Evolutionary conservation across 2,113 vertebrate genomes (phyloP), one percentile per base, ranked within the genome.

Genomic region (Coryphaenoides rupestris): DNA sequence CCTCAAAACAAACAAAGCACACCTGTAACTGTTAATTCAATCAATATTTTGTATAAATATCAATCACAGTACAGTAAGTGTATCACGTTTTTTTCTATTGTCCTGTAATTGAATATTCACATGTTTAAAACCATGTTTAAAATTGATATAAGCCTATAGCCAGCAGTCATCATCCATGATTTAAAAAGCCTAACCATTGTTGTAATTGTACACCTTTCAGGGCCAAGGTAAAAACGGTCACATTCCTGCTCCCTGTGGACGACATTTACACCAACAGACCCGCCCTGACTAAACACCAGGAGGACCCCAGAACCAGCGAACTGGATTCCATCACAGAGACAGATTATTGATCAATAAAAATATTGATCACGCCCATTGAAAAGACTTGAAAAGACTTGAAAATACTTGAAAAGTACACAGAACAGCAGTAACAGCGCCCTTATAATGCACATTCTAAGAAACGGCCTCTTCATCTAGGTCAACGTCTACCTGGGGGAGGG

Each of bases 161-260:
- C 2, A 4, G n/a, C 1, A 2, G 5, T 33, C 28, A 33, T n/a
- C 5, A 33, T 33, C 3, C 28, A 33, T 33, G 28, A 4, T 28
- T 28, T 6, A 9, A 33, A 33, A 33, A 33, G 3, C 26, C 26
- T 1, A 33, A 5, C 28, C 7, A 40, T 40, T 10, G 9, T n/a
- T n/a, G 49, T 52, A 1, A 52, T 40, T 40, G 9, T 40, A 68
- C 0, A 19, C 16, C 9, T 82, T 81, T 52, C 64, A 99, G 97
- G 82, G 75, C 87, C 68, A 98, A 95, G 82, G 89, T 93, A 67
- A 99, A 98, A 86, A 93, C 93, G 0, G 94, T 98, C 62, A 94
- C 92, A 10, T 99, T 99, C 82, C 91, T 95, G 62, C 87, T 98
- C 67, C 96, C 95, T 0, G 78, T 85, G 84, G 91, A 93, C 23